A percentile compares a stretch with the other conserved stretches of the same genome.
Conservation (phyloP, 2,113 vertebrate genomes). For the Podocnemis expansa region DNA sequence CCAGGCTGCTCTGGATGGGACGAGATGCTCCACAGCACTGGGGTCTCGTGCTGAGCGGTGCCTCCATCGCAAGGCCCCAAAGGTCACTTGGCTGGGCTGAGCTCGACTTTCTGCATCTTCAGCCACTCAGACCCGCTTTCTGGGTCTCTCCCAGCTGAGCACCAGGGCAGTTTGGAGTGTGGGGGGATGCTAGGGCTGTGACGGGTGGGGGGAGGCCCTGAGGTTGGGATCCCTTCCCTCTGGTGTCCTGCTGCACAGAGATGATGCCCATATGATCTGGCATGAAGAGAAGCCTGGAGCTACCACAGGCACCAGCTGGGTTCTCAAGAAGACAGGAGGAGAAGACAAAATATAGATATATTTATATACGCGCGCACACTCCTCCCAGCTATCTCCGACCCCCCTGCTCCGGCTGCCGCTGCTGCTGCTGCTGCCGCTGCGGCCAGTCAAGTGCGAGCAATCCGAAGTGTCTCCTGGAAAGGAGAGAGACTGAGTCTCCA, state of each 20-base stretch:
- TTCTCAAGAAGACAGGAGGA: not conserved
- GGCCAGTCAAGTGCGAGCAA: not conserved
- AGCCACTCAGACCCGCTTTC: slow-evolving; percentile 38
- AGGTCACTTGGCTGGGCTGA: slow-evolving; percentile 62
- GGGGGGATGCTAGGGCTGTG: not conserved
- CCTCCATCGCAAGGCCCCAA: slow-evolving; percentile 47
- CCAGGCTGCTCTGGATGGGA: slow-evolving; percentile 39
- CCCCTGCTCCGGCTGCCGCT: not conserved
- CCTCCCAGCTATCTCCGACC: not conserved
- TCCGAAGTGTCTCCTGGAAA: not conserved
- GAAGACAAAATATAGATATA: not conserved
- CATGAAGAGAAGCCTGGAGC: slow-evolving; percentile 44
- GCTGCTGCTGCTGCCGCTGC: not conserved
- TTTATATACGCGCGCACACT: not conserved
- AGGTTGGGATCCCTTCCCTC: not conserved
- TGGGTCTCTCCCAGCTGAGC: not conserved
- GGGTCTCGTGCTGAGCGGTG: slow-evolving; percentile 32
- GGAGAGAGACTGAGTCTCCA: not conserved
- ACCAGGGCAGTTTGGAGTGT: not conserved
- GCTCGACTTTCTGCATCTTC: slow-evolving; percentile 48
- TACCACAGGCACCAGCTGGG: slow-evolving; percentile 8
- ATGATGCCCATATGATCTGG: slow-evolving; percentile 53
- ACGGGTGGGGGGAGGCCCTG: not conserved
- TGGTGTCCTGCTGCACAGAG: not conserved
- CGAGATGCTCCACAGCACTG: slow-evolving; percentile 10